A percentile compares a stretch with the other conserved stretches of the same genome.
Evolutionary conservation across 2,113 vertebrate species (phyloP).

Genomic region (Gobius niger): DNA sequence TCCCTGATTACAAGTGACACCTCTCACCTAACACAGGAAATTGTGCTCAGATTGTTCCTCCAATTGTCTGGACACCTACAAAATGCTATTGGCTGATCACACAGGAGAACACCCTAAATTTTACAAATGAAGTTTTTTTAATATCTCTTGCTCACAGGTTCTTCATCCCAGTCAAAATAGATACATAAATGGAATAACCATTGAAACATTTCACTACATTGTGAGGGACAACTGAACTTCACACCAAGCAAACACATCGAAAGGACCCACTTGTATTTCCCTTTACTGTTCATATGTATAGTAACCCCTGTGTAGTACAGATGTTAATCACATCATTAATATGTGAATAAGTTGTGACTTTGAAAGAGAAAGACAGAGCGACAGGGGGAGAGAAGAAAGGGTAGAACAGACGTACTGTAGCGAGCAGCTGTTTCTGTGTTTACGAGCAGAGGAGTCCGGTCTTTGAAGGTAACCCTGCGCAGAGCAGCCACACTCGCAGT

Average conservation of each 20-base stretch:
- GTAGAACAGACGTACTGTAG: slow-evolving; percentile 72
- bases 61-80: slow-evolving; percentile 56
- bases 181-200: slow-evolving; percentile 11
- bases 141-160: slow-evolving; percentile 43
- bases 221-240: slow-evolving; percentile 40
- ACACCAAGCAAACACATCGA: slow-evolving; percentile 58
- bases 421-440: slow-evolving; percentile 78
- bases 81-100: slow-evolving; percentile 60
- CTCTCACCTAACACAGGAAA: slow-evolving; percentile 76
- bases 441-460: slow-evolving; percentile 68
- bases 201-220: slow-evolving; percentile 27
- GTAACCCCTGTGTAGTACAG: slow-evolving; percentile 69
- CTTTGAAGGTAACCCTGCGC: slow-evolving; percentile 79
- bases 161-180: slow-evolving; percentile 31
- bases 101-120: slow-evolving; percentile 72
- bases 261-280: slow-evolving; percentile 46
- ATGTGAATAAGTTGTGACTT: slow-evolving; percentile 77
- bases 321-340: slow-evolving; percentile 71
- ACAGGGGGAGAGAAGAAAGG: slow-evolving; percentile 42
- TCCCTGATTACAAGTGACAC: slow-evolving; percentile 79
- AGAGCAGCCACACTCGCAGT: slow-evolving; percentile 58
- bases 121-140: slow-evolving; percentile 71
- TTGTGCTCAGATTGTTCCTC: slow-evolving; percentile 72
- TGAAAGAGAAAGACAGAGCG: slow-evolving; percentile 62
- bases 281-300: slow-evolving; percentile 67